phyloP scores from a whole-genome alignment of 2,113 vertebrate species.

The Cyprinodon tularosa region DNA sequence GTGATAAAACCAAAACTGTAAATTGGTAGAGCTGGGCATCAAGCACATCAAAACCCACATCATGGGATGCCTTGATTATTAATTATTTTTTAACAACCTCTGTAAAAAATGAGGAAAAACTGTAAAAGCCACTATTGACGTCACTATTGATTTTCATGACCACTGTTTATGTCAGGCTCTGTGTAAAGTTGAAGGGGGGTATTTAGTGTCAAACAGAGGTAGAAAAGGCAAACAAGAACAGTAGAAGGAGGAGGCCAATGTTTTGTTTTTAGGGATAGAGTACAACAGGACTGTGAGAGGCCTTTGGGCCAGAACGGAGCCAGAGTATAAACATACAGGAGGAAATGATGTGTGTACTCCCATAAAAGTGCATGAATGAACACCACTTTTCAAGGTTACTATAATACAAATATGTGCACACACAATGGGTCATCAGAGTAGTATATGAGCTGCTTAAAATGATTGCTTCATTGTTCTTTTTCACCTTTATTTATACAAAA shows the following conservation, averaged over 20 bases:
- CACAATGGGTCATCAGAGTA: neutral
- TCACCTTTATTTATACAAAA: neutral
- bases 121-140: constrained; percentile 1
- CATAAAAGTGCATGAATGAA: constrained; percentile 47
- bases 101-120: neutral
- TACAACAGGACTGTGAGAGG: constrained; percentile 33
- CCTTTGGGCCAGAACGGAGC: constrained; percentile 46
- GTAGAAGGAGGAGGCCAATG: constrained; percentile 14
- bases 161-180: neutral
- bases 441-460: neutral
- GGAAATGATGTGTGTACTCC: constrained; percentile 38
- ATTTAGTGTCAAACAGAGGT: constrained; percentile 1
- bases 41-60: neutral
- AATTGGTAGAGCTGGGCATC: neutral
- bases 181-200: constrained; percentile 13
- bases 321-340: constrained; percentile 38
- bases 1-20: too few relatives aligned
- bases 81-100: neutral
- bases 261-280: constrained; percentile 34
- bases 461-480: neutral
- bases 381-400: constrained; percentile 31
- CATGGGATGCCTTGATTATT: neutral
- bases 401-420: constrained; percentile 10
- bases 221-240: neutral
- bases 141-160: neutral